Evolutionary conservation across 2,113 vertebrate genomes (phyloP).

Genomic region (Diphyllodes magnificus): DNA sequence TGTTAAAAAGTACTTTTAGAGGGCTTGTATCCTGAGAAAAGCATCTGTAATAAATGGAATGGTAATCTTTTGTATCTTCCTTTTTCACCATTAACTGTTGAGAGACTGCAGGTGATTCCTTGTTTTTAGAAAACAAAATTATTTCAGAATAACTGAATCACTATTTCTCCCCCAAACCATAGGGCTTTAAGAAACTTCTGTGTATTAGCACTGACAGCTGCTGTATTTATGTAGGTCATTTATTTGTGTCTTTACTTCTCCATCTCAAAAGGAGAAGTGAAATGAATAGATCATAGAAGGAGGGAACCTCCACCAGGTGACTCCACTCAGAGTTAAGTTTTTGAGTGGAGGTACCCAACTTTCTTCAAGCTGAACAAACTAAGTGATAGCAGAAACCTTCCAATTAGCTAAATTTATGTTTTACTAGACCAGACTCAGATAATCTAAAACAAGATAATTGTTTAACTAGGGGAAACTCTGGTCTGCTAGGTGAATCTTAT

Average conservation of each 20-base stretch:
- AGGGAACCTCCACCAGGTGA: not conserved
- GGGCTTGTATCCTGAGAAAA: not conserved
- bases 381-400: not conserved
- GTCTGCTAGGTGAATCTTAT: not conserved
- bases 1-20: not conserved
- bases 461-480: not conserved
- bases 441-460: not conserved
- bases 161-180: not conserved
- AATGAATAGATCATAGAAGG: not conserved
- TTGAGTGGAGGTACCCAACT: not conserved
- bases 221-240: not conserved
- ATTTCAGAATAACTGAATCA: not conserved
- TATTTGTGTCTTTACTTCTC: not conserved
- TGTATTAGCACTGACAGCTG: not conserved
- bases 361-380: not conserved
- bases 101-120: not conserved
- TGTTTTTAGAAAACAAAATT: not conserved
- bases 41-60: not conserved
- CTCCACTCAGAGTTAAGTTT: not conserved
- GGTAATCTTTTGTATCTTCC: not conserved
- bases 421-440: not conserved
- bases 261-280: not conserved
- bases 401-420: not conserved
- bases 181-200: not conserved
- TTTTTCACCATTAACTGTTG: not conserved